Percentiles rank a stretch among this genome's conserved stretches.
These are phyloP conservation scores for Drosophila seguyi DNA, from an alignment of 1,140 invertebrate genomes.

Conservation along the genomic window DNA sequence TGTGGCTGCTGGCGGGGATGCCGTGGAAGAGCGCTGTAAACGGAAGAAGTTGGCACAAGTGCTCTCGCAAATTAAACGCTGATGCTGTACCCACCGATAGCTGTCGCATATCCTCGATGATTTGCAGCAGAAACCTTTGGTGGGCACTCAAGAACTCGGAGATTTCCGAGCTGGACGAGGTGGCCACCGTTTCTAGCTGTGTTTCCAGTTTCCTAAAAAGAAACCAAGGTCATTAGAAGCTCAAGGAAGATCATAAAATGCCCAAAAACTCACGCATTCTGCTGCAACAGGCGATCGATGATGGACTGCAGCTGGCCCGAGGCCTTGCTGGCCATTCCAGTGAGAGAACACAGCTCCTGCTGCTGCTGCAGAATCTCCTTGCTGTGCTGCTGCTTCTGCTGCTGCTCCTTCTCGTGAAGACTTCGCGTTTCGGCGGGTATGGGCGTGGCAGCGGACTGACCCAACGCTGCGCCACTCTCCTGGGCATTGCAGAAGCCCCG, in stretches of 20 bases:
- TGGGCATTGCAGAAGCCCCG: conserved; percentile 75
- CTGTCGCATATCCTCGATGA: conserved; percentile 81
- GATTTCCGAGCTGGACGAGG: conserved; percentile 63
- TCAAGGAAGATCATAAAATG: rapidly evolving
- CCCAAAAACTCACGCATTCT: conserved; percentile 65
- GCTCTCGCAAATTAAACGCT: rapidly evolving
- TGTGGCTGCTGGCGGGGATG: neutral
- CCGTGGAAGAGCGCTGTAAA: conserved; percentile 7
- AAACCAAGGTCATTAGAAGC: neutral
- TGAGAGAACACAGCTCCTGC: conserved; percentile 57
- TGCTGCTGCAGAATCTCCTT: conserved; percentile 38
- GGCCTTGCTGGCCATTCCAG: conserved; percentile 70
- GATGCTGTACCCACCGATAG: conserved; percentile 55
- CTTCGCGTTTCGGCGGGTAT: conserved; percentile 63
- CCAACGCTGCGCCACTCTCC: conserved; percentile 31
- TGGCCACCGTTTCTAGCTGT: conserved; percentile 62
- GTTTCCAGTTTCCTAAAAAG: conserved; percentile 66
- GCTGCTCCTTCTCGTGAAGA: conserved; percentile 27
- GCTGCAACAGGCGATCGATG: conserved; percentile 70
- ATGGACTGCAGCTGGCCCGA: conserved; percentile 73
- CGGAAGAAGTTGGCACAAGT: rapidly evolving
- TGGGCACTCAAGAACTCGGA: conserved; percentile 72
- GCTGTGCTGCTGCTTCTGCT: conserved; percentile 21
- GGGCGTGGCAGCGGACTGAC: conserved; percentile 31
- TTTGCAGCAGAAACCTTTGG: conserved; percentile 73